These are phyloP conservation scores for Stenurella melanura DNA, from an alignment of 2,888 invertebrate genomes.

Conservation along the genomic window DNA sequence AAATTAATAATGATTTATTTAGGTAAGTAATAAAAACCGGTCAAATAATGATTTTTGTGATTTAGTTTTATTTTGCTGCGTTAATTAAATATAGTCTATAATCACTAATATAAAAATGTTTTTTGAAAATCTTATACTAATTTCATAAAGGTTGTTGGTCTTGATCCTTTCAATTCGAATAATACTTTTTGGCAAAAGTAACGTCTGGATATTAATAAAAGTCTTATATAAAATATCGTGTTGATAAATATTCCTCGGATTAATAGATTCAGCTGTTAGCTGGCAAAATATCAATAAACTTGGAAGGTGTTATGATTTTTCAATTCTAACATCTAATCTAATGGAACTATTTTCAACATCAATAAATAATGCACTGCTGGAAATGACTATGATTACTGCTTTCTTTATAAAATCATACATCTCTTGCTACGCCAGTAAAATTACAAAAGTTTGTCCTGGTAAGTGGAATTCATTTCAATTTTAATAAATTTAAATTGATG, in stretches of 20 bases:
- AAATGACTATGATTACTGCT: neutral
- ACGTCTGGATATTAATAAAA: neutral
- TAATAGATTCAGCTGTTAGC: constrained; percentile 7
- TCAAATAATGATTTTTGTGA: too few species aligned
- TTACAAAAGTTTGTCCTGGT: too few species aligned
- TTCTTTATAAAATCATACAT: neutral
- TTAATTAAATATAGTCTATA: too few species aligned
- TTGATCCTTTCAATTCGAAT: neutral
- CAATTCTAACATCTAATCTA: constrained; percentile 16
- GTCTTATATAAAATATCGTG: neutral
- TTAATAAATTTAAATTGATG: too few species aligned
- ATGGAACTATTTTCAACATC: neutral
- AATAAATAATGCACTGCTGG: neutral
- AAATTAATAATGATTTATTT: too few species aligned
- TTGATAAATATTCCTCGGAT: neutral
- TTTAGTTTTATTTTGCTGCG: too few species aligned
- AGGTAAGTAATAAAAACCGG: too few species aligned
- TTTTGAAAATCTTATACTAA: too few species aligned
- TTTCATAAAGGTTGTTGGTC: neutral
- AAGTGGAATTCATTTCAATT: too few species aligned
- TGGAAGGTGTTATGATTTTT: constrained; percentile 8
- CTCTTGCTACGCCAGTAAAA: neutral
- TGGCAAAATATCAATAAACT: constrained; percentile 15
- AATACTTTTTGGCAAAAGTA: neutral
- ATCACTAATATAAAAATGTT: too few species aligned